Evolutionary conservation across 1,140 invertebrate species (phyloP), one percentile per base, ranked within the genome.

Genomic region (Atta texana): DNA sequence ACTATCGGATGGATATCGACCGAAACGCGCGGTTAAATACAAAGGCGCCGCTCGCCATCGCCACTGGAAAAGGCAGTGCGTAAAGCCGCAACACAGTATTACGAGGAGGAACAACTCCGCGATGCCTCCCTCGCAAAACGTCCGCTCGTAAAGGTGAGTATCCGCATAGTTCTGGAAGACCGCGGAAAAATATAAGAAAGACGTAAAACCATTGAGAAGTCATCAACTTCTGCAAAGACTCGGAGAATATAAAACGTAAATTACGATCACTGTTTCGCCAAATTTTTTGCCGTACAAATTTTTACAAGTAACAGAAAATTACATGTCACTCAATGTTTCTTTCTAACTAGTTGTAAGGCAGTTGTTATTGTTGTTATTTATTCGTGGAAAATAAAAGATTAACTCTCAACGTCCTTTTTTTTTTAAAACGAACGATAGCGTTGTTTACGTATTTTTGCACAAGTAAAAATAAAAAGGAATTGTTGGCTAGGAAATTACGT

Each of bases 1-100:
- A 85, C 85, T 81, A 81, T 85, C 80, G 81, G 49, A 85, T 85
- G 81, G 31, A 87, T 85, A 87, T 87, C 86, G 69, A 55, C 21
- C 80, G 80, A 84, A 84, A 87, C 68, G 34, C 69, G 39, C 18
- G 51, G 24, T 21, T 44, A 34, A 34, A 72, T 53, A 87, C 86
- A 87, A 87, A 87, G 86, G 64, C 49, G 31, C 86, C 86, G 86
- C 86, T 59, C 72, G 44, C 68, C 44, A 64, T 66, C 64, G 81
- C 64, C 75, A 57, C 39, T 69, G 72, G 82, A 86, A 71, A 87
- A 77, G 72, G 72, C 86, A 59, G 31, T n/a, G 57, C 53, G 72
- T 87, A 85, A 85, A 87, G 31, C 39, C 81, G 86, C 57, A 76
- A 87, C 44, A 63, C 55, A 72, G 39, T 71, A 87, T 85, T 87